These are phyloP conservation scores for Petrolisthes manimaculis DNA, from an alignment of 2,888 invertebrate genomes.

Conservation along the genomic window DNA sequence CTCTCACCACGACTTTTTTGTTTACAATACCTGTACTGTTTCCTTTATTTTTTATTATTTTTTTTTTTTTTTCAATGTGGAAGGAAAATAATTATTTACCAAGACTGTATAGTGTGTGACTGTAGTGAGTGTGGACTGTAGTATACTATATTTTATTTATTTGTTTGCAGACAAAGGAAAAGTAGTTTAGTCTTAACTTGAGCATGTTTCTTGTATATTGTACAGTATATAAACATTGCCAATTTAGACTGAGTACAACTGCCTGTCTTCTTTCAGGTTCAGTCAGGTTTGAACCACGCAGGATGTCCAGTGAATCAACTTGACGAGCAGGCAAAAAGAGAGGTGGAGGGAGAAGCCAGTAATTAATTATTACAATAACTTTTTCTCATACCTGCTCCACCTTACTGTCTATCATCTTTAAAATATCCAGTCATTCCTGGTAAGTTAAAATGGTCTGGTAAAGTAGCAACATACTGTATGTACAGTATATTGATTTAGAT, in stretches of 20 bases:
- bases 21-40: too few relatives aligned
- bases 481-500: too few relatives aligned
- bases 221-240: too few relatives aligned
- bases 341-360: slow-evolving; percentile 48
- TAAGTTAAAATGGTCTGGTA: background rate
- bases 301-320: slow-evolving; percentile 19
- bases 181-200: background rate
- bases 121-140: too few relatives aligned
- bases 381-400: slow-evolving; percentile 30
- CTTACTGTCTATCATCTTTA: background rate
- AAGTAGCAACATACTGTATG: too few relatives aligned
- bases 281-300: slow-evolving; percentile 9
- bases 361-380: slow-evolving; percentile 32
- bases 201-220: background rate
- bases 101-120: too few relatives aligned
- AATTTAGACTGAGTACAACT: too few relatives aligned
- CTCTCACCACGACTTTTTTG: too few relatives aligned
- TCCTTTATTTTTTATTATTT: background rate
- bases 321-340: slow-evolving; percentile 16
- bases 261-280: slow-evolving; percentile 15
- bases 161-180: too few relatives aligned
- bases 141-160: too few relatives aligned
- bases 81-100: too few relatives aligned
- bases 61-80: background rate
- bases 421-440: slow-evolving; percentile 30